Conservation (phyloP, 2,888 invertebrate genomes). For the Cabera pusaria region DNA sequence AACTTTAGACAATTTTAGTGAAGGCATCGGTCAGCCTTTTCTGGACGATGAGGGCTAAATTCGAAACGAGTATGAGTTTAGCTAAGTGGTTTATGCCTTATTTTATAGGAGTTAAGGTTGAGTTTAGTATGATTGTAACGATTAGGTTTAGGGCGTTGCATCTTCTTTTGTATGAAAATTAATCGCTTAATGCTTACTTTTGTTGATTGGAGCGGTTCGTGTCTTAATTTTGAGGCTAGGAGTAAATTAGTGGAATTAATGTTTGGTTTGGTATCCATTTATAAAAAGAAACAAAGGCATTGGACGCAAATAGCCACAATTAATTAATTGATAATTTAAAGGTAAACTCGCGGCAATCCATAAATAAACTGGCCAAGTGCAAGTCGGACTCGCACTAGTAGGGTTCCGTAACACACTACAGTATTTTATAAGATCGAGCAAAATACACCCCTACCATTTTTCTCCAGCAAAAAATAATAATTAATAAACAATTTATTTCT, state of each 20-base stretch:
- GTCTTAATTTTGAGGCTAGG: slow-evolving; percentile 42
- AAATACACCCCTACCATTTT: too few species aligned
- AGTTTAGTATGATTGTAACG: slow-evolving; percentile 23
- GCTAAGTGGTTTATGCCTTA: slow-evolving; percentile 35
- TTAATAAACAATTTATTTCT: too few species aligned
- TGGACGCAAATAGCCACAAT: too few species aligned
- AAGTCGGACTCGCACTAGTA: too few species aligned
- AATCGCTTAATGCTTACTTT: slow-evolving; percentile 48
- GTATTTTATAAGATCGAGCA: too few species aligned
- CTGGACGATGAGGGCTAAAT: slow-evolving; percentile 39
- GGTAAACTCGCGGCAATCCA: too few species aligned
- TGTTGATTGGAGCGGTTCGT: slow-evolving; percentile 47
- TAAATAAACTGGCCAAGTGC: too few species aligned
- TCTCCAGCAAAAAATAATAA: too few species aligned
- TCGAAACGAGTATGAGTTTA: slow-evolving; percentile 40
- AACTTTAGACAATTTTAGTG: neutral
- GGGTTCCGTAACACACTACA: too few species aligned
- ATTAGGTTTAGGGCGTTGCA: slow-evolving; percentile 47
- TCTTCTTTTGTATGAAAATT: slow-evolving; percentile 53
- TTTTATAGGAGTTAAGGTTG: slow-evolving; percentile 21
- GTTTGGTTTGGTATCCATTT: too few species aligned
- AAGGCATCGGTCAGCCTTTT: slow-evolving; percentile 37
- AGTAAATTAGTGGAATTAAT: slow-evolving; percentile 11
- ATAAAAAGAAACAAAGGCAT: too few species aligned
- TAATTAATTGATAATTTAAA: too few species aligned